Percentiles rank a stretch among this genome's conserved stretches.
Conservation (phyloP, 1,140 invertebrate species). For the Drosophila saltans region DNA sequence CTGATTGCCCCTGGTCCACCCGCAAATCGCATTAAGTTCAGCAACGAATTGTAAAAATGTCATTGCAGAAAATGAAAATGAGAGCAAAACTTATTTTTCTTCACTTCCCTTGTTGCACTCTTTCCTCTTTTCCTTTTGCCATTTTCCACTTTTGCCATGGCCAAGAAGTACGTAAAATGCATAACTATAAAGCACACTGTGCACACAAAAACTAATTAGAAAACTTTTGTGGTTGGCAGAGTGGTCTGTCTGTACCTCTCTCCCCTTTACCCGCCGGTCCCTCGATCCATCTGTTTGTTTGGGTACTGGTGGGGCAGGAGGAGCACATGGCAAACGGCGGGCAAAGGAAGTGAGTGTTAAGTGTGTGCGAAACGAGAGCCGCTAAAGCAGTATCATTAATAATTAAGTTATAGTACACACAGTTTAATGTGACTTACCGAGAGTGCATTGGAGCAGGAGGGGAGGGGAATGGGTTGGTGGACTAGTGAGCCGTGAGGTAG, state of each 20-base stretch:
- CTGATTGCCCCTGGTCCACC: conserved; percentile 34
- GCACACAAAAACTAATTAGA: conserved; percentile 64
- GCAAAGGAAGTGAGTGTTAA: conserved; percentile 40
- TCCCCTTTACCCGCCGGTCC: too few species aligned
- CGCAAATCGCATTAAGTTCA: conserved; percentile 58
- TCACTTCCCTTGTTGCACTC: not conserved
- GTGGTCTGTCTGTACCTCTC: not conserved
- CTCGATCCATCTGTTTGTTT: too few species aligned
- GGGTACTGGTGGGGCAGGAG: not conserved
- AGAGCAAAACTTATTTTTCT: conserved; percentile 32
- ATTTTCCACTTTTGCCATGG: conserved; percentile 32
- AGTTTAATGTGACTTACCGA: conserved; percentile 18
- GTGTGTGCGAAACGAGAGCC: conserved; percentile 45
- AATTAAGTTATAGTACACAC: conserved; percentile 51
- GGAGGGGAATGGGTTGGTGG: not conserved
- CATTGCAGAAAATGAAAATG: conserved; percentile 45
- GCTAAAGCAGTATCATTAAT: conserved; percentile 41
- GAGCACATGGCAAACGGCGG: not conserved
- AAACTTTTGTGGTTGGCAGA: conserved; percentile 58
- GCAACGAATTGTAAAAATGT: conserved; percentile 59
- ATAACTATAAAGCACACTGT: conserved; percentile 59
- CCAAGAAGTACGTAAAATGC: conserved; percentile 47
- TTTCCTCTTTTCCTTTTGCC: conserved; percentile 20
- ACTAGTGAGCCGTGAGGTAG: not conserved
- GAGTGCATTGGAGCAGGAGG: not conserved